These are phyloP conservation scores for Melanotaenia parkinsoni DNA, from an alignment of 2,797 vertebrate species.

Conservation along the genomic window DNA sequence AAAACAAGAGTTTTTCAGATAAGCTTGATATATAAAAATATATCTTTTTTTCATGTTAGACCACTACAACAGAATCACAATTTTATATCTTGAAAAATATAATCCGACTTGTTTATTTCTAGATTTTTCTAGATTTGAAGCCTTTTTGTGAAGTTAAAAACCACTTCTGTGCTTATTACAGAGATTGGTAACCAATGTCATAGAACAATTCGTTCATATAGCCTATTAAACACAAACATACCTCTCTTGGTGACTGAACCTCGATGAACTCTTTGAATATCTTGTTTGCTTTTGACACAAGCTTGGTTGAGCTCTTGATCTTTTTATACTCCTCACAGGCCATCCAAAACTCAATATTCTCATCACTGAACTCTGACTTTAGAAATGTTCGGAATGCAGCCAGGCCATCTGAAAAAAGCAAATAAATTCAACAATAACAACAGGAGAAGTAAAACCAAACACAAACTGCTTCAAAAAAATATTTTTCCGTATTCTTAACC, in stretches of 20 bases:
- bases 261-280: conserved; percentile 95
- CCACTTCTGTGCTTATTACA: too few relatives aligned
- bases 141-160: too few relatives aligned
- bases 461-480: background rate
- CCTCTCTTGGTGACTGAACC: conserved; percentile 92
- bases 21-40: too few relatives aligned
- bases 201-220: background rate
- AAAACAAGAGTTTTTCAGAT: too few relatives aligned
- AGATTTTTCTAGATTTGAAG: background rate
- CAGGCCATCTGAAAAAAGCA: conserved; percentile 85
- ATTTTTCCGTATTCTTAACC: background rate
- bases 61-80: too few relatives aligned
- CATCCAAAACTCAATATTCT: conserved; percentile 98
- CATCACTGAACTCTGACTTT: conserved; percentile 95
- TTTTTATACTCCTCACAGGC: conserved; percentile 96
- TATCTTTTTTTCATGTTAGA: too few relatives aligned
- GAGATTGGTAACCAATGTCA: background rate
- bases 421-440: conserved; percentile 7
- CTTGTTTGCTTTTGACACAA: conserved; percentile 88
- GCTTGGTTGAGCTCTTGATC: conserved; percentile 87
- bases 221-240: conserved; percentile 54
- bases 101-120: too few relatives aligned
- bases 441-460: background rate
- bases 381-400: conserved; percentile 92
- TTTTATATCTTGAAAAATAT: too few relatives aligned